phyloP scores from a whole-genome alignment of 1,140 invertebrate genomes.

The Aradophagus sp. region DNA sequence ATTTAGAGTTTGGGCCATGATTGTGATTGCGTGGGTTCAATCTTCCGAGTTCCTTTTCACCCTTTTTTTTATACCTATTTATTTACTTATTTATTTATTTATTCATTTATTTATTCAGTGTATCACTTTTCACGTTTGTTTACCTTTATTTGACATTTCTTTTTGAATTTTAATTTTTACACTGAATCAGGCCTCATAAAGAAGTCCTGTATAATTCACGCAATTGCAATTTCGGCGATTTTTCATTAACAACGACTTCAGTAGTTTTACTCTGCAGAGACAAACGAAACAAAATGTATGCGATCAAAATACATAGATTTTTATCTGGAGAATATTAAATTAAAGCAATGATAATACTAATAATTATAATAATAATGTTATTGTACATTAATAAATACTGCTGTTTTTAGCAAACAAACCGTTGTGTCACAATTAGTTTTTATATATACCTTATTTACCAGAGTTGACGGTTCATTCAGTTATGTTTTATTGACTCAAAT shows the following conservation, averaged over 20 bases:
- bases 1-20: slow-evolving; percentile 16
- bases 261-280: slow-evolving; percentile 42
- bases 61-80: slow-evolving; percentile 27
- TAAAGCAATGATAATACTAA: slow-evolving; percentile 20
- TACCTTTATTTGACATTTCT: no score
- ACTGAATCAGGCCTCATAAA: no score
- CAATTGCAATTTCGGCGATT: slow-evolving; percentile 23
- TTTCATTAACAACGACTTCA: slow-evolving; percentile 52
- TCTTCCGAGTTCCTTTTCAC: no score
- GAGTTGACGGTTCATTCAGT: slow-evolving; percentile 48
- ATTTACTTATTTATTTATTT: slow-evolving; percentile 37
- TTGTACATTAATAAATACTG: slow-evolving; percentile 73
- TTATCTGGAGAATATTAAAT: slow-evolving; percentile 37
- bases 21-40: slow-evolving; percentile 20
- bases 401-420: slow-evolving; percentile 69
- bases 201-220: no score
- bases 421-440: slow-evolving; percentile 71
- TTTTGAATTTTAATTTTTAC: no score
- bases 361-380: slow-evolving; percentile 64
- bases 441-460: slow-evolving; percentile 67
- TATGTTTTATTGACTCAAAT: no score
- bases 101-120: no score
- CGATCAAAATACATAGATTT: slow-evolving; percentile 42
- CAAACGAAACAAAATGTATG: slow-evolving; percentile 48
- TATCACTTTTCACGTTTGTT: no score